phyloP scores from a whole-genome alignment of 2,797 vertebrate species.

The Alcedo atthis region DNA sequence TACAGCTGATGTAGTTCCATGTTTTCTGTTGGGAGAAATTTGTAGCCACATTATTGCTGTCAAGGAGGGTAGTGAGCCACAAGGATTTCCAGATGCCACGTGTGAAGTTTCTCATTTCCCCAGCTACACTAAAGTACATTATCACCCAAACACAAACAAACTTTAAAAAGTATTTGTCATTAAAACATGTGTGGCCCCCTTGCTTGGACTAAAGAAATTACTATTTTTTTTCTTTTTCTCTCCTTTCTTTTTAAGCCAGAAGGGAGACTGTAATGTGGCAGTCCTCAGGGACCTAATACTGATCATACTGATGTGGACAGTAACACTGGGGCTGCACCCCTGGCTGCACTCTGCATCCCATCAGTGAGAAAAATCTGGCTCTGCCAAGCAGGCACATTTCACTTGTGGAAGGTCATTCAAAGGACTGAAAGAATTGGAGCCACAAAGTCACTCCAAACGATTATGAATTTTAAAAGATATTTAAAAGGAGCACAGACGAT shows the following conservation, averaged over 20 bases:
- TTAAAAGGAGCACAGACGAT: background rate
- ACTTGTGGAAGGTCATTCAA: background rate
- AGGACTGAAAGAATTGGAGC: background rate
- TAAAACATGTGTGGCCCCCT: constrained; percentile 48
- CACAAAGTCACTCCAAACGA: background rate
- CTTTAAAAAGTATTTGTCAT: constrained; percentile 62
- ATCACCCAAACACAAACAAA: constrained; percentile 63
- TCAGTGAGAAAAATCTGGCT: background rate
- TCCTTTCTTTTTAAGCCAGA: background rate
- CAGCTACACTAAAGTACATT: constrained; percentile 60
- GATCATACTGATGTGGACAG: background rate
- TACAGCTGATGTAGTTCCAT: constrained; percentile 25
- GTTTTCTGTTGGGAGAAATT: constrained; percentile 68
- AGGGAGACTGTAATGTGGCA: background rate
- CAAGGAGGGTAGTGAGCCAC: constrained; percentile 56
- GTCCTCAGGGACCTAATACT: background rate
- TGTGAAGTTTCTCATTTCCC: constrained; percentile 73
- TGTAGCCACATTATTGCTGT: constrained; percentile 66
- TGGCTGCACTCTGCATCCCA: background rate
- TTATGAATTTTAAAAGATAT: background rate
- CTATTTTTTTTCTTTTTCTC: background rate
- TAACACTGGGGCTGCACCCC: background rate
- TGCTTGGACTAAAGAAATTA: constrained; percentile 15
- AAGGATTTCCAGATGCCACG: constrained; percentile 72
- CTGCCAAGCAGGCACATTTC: background rate